Conservation (phyloP, 2,888 invertebrate genomes). For the Cinara cedri region DNA sequence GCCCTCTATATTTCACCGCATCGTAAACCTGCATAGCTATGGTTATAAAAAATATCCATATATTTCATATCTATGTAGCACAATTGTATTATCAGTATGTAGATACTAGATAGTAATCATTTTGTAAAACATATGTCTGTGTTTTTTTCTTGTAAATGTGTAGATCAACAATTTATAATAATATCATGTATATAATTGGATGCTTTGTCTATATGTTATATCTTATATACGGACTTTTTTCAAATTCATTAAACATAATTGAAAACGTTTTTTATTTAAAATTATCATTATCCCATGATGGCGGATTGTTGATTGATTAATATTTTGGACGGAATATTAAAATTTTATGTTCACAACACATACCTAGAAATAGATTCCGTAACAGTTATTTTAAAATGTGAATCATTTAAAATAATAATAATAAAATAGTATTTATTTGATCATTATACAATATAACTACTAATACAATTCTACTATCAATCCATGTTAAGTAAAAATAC, state of each 20-base stretch:
- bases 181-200: not conserved
- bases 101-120: too few relatives aligned
- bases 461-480: not conserved
- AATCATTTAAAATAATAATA: not conserved
- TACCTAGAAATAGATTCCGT: not conserved
- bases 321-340: not conserved
- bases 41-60: too few relatives aligned
- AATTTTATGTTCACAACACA: not conserved
- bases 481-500: slow-evolving; percentile 10
- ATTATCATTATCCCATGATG: not conserved
- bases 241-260: not conserved
- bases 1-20: too few relatives aligned
- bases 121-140: slow-evolving; percentile 28
- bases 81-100: too few relatives aligned
- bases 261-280: slow-evolving; percentile 9
- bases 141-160: slow-evolving; percentile 1
- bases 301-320: not conserved
- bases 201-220: slow-evolving; percentile 23
- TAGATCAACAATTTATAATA: slow-evolving; percentile 23
- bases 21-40: too few relatives aligned
- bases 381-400: not conserved
- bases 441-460: not conserved
- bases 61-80: too few relatives aligned
- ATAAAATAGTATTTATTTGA: not conserved
- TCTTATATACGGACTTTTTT: too few relatives aligned